Percentiles rank a stretch among this genome's conserved stretches.
phyloP scores from a whole-genome alignment of 2,888 invertebrate species.

The Macroteleia sp. region DNA sequence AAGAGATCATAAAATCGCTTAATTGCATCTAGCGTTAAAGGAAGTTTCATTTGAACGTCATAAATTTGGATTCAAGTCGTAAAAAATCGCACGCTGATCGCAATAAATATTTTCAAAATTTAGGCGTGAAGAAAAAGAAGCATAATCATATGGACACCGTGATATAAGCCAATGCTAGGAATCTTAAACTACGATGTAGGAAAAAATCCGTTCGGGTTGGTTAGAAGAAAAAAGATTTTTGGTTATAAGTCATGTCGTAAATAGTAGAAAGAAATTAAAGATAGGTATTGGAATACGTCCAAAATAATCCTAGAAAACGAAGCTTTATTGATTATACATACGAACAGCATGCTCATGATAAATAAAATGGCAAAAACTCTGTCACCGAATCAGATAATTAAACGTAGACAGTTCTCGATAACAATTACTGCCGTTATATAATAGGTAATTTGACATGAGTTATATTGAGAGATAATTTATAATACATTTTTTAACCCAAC shows the following conservation, averaged over 20 bases:
- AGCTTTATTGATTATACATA: background rate
- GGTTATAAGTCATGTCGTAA: conserved; percentile 73
- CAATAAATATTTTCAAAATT: conserved; percentile 60
- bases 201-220: conserved; percentile 43
- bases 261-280: conserved; percentile 78
- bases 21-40: conserved; percentile 29
- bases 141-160: conserved; percentile 26
- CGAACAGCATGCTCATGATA: no score
- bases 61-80: conserved; percentile 58
- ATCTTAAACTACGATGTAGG: conserved; percentile 54
- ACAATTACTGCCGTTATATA: no score
- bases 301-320: background rate
- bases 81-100: conserved; percentile 43
- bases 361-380: no score
- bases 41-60: conserved; percentile 47
- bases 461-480: conserved; percentile 65
- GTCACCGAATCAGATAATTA: no score
- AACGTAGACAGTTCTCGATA: no score
- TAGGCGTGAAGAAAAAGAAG: conserved; percentile 48
- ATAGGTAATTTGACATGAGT: conserved; percentile 21
- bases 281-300: conserved; percentile 63
- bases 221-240: conserved; percentile 69
- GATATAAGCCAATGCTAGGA: conserved; percentile 31
- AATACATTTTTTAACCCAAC: conserved; percentile 76
- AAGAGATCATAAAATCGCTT: conserved; percentile 34